These are phyloP conservation scores for Ataeniobius toweri DNA, from an alignment of 2,797 vertebrate species.

Conservation along the genomic window DNA sequence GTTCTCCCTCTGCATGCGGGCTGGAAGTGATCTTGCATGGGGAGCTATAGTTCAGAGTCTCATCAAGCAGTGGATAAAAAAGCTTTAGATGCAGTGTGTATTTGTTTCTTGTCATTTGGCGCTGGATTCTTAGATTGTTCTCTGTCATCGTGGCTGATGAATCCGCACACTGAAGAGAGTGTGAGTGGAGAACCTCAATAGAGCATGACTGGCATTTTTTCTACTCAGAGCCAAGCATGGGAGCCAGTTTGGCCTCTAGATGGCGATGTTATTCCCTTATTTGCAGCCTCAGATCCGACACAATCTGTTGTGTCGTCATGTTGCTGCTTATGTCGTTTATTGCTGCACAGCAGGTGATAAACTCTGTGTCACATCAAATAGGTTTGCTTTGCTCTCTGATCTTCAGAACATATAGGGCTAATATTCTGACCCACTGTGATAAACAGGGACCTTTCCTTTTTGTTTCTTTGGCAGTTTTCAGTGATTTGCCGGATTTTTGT, in stretches of 20 bases:
- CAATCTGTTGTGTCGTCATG: constrained; percentile 22
- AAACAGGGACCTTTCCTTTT: constrained; percentile 12
- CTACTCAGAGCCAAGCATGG: constrained; percentile 1
- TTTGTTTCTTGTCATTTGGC: background rate
- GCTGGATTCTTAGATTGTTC: constrained; percentile 9
- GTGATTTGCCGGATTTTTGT: constrained; percentile 16
- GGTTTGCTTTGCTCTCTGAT: constrained; percentile 27
- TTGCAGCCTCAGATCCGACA: background rate
- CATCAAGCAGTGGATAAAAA: constrained; percentile 29
- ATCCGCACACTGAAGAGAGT: constrained; percentile 52
- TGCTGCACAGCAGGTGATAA: constrained; percentile 37
- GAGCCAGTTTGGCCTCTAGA: constrained; percentile 61
- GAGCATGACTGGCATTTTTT: constrained; percentile 39
- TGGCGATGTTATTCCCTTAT: constrained; percentile 77
- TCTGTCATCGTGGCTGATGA: constrained; percentile 18
- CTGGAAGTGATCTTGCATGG: constrained; percentile 65
- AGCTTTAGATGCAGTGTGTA: constrained; percentile 8
- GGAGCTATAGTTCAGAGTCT: constrained; percentile 76
- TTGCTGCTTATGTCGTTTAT: constrained; percentile 25
- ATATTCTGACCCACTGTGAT: constrained; percentile 36
- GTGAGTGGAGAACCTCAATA: constrained; percentile 15
- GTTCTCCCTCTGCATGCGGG: constrained; percentile 65
- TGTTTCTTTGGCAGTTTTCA: constrained; percentile 30
- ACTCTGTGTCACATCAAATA: constrained; percentile 30
- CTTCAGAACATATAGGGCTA: constrained; percentile 20